These are phyloP conservation scores for Vanacampus margaritifer DNA, from an alignment of 2,113 vertebrate genomes.

Conservation along the genomic window DNA sequence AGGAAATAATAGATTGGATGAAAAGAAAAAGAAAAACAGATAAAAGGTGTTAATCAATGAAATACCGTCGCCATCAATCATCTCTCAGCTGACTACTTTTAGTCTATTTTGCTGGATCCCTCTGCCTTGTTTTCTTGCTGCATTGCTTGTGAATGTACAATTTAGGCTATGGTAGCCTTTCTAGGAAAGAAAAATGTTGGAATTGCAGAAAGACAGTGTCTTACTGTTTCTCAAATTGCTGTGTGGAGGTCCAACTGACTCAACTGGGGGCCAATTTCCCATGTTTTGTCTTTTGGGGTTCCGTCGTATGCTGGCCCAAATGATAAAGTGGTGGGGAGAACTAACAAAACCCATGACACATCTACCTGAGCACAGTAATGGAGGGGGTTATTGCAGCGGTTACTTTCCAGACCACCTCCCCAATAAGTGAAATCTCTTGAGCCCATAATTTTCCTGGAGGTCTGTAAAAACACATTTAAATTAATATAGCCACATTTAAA, in stretches of 20 bases:
- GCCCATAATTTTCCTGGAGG: too few species aligned
- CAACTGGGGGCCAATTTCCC: constrained; percentile 32
- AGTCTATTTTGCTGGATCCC: constrained; percentile 2
- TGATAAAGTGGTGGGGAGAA: too few species aligned
- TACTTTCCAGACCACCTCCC: too few species aligned
- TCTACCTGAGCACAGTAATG: too few species aligned
- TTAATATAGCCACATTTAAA: too few species aligned
- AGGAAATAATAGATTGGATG: constrained; percentile 36
- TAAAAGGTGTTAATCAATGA: constrained; percentile 34
- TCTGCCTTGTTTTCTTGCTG: constrained; percentile 7
- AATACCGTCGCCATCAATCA: constrained; percentile 30
- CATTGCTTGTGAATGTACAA: constrained; percentile 31
- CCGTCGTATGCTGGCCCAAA: constrained; percentile 21
- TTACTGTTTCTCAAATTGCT: constrained; percentile 15
- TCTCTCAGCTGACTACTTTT: constrained; percentile 3
- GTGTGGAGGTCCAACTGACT: constrained; percentile 24
- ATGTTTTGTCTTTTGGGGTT: constrained; percentile 21
- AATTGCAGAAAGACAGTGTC: constrained; percentile 18
- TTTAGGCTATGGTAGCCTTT: constrained; percentile 22
- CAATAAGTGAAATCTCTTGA: too few species aligned
- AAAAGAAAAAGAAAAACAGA: constrained; percentile 15
- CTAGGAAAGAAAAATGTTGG: constrained; percentile 5
- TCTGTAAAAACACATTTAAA: too few species aligned
- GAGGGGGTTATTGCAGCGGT: too few species aligned
- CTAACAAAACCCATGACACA: too few species aligned